Evolutionary conservation across 2,797 vertebrate genomes (phyloP).

Genomic region (Mormyrops attenuatus): DNA sequence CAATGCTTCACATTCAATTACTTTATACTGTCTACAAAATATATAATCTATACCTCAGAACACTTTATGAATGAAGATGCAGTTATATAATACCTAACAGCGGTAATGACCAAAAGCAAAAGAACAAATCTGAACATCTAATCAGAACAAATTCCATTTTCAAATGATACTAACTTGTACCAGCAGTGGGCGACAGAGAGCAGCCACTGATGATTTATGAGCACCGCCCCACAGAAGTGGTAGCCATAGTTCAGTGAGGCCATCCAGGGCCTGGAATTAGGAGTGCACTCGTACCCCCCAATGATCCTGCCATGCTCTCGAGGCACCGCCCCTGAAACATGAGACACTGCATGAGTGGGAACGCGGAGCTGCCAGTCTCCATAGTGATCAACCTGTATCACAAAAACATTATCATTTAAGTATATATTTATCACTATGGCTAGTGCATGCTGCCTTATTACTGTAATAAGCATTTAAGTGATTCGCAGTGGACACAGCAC

Average conservation of each 20-base stretch:
- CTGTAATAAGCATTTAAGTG: not conserved
- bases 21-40: not conserved
- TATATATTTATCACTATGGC: not conserved
- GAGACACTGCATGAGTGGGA: not conserved
- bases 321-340: slow-evolving; percentile 50
- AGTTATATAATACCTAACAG: not conserved
- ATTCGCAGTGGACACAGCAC: not conserved
- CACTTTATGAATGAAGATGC: not conserved
- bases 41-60: not conserved
- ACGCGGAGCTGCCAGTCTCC: not conserved
- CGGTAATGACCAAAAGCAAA: not conserved
- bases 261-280: slow-evolving; percentile 58
- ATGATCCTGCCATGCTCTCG: slow-evolving; percentile 52
- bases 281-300: slow-evolving; percentile 52
- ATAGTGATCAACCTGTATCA: not conserved
- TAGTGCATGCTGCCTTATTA: not conserved
- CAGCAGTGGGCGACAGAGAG: slow-evolving; percentile 67
- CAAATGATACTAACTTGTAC: slow-evolving; percentile 54
- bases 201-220: slow-evolving; percentile 61
- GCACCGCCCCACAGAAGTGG: slow-evolving; percentile 62
- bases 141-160: not conserved
- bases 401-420: not conserved
- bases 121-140: not conserved
- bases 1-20: not conserved
- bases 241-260: slow-evolving; percentile 60